Evolutionary conservation across 2,888 invertebrate genomes (phyloP), one percentile per base, ranked within the genome.

Genomic region (Melipona bicolor): DNA sequence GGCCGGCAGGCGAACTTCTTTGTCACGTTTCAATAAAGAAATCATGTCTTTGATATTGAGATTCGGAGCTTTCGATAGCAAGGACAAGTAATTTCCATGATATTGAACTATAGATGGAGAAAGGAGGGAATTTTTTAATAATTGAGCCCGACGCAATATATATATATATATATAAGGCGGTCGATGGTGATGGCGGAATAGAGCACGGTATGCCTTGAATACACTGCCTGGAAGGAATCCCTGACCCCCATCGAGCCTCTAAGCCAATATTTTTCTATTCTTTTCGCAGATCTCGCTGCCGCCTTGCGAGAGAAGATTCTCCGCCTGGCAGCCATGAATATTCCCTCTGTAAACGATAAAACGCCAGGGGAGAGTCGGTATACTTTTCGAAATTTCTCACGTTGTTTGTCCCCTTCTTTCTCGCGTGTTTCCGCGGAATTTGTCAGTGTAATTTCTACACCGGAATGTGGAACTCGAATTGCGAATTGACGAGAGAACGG

Each of bases 121-220:
- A 86, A 84, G 85, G 88, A 85, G 87, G 86, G 92, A 92, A 92
- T 92, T 92, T 92, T 91, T 92, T 92, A 92, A 92, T 92, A 92
- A 92, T 88, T 89, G 88, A 78, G 79, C 78, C 50, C 49, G 50
- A 61, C 70, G 74, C 36, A 9, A 36, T 36, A 36, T 32, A 32
- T 32, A 32, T 32, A 32, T 43, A 43, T 43, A 83, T 61, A 61
- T 61, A 61, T 84, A 82, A 87, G 80, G 83, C 84, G 80, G 73
- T 81, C 82, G 73, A 82, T 87, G 80, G 83, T 84, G 80, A 76
- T 81, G 81, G 73, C 27, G 65, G 83, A 86, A 89, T 87, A 83
- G 83, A 87, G 81, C 77, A 75, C 67, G 85, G 84, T 85, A 90
- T 90, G 87, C 88, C 84, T 79, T 83, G 85, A 88, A 90, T 88